Conservation (phyloP, 2,797 vertebrate species). For the Diglossa cyanea region DNA sequence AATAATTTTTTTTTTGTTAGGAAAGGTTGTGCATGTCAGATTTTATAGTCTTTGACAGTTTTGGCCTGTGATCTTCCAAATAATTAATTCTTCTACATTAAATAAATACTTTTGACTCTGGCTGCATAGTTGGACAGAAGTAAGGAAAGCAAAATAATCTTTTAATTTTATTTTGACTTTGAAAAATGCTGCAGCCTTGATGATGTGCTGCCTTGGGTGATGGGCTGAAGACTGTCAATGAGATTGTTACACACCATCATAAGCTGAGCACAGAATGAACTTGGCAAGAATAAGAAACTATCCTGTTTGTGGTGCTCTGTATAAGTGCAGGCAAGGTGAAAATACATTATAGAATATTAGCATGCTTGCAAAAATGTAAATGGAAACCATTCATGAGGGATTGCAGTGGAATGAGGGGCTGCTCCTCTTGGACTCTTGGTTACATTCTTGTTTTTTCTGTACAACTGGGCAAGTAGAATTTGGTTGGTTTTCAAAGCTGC, state of each 20-base stretch:
- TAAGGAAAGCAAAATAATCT: background rate
- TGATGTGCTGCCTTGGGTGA: background rate
- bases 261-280: background rate
- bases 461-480: background rate
- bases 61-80: background rate
- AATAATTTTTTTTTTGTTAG: background rate
- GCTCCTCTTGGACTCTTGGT: background rate
- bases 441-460: background rate
- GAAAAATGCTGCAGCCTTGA: background rate
- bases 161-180: background rate
- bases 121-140: background rate
- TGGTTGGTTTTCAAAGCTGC: background rate
- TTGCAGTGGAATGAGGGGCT: background rate
- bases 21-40: background rate
- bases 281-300: background rate
- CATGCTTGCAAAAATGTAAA: accelerated
- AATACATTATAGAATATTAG: background rate
- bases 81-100: background rate
- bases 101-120: background rate
- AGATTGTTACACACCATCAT: background rate
- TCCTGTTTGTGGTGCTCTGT: background rate
- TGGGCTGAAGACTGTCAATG: background rate
- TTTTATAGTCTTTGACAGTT: background rate
- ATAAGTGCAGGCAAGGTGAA: background rate
- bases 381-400: background rate